Base-by-base conservation (phyloP, 1,140 invertebrate genomes). In the Drosophila azteca region DNA sequence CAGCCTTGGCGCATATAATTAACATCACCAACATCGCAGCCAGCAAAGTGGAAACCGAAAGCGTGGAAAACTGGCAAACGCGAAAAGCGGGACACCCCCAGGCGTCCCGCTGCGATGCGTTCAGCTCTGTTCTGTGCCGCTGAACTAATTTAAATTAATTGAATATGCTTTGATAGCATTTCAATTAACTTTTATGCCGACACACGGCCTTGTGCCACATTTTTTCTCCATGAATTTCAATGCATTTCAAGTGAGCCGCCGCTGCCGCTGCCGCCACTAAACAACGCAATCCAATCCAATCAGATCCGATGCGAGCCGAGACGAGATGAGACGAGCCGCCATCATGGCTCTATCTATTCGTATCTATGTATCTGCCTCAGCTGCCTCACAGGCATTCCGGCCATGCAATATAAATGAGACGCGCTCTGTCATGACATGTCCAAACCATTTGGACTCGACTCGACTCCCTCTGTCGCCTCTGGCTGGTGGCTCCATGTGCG, bases 71-170 rank as follows among this genome's bases (percentile, higher is more conserved):
- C 24, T 24, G 24, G 24, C 2, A 24, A 24, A 24, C 3, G 24
- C 24, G 24, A 6, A 45, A 13, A 50, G 17, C 13, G 43, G 24
- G 13, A 69, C 57, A 26, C 24, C 52, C 35, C 35, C 31, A 45
- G 60, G 8, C 20, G 57, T 67, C 67, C 26, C 67, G 50, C 65
- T 35, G 79, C 43, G 58, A 48, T 66, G 70, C 2, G 8, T 31
- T 20, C 17, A 1, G 71, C 65, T 62, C 55, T 58, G 53, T 60
- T 64, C 64, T 59, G 55, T 55, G 44, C 52, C 80, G 80, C 70
- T 72, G 76, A 88, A 81, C 79, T 88, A 88, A 88, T 88, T 88
- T 79, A 88, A 88, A 88, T 88, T 88, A 87, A 88, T 88, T 68
- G 83, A 88, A 88, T 88, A 88, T 88, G 83, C 83, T 88, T 88